Percentiles rank a stretch among this genome's conserved stretches.
Evolutionary conservation across 2,888 invertebrate species (phyloP).

Genomic region (Drosophila robusta): DNA sequence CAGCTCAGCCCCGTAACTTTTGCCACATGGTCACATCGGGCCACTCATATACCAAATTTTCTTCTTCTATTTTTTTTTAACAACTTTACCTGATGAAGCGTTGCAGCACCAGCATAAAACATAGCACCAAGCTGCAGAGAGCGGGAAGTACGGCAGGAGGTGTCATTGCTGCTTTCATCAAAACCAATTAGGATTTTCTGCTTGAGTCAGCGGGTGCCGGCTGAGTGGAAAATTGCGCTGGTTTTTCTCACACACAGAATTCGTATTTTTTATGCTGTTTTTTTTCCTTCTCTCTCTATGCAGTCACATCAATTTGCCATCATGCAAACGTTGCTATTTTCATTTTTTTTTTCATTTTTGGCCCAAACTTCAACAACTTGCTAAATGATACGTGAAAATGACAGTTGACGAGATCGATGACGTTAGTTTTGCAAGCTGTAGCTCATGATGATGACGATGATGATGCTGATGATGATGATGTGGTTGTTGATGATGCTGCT

Average conservation of each 20-base stretch:
- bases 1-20: conserved; percentile 54
- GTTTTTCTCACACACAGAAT: conserved; percentile 43
- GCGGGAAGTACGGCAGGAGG: conserved; percentile 16
- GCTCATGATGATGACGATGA: conserved; percentile 21
- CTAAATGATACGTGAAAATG: conserved; percentile 85
- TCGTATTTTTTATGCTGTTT: conserved; percentile 1
- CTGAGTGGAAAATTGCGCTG: conserved; percentile 73
- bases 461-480: conserved; percentile 45
- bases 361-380: conserved; percentile 71
- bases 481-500: conserved; percentile 47
- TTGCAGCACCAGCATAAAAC: conserved; percentile 53
- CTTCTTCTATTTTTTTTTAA: conserved; percentile 28
- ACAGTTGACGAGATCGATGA: conserved; percentile 85
- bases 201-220: conserved; percentile 65
- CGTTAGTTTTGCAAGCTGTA: conserved; percentile 69
- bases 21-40: conserved; percentile 76
- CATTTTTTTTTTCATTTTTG: conserved; percentile 35
- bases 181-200: conserved; percentile 83
- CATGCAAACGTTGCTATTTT: conserved; percentile 60
- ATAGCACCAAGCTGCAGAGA: conserved; percentile 6
- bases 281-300: conserved; percentile 35
- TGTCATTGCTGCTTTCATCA: conserved; percentile 82
- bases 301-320: conserved; percentile 78
- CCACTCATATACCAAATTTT: conserved; percentile 50
- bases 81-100: conserved; percentile 70